Percentiles rank a stretch among this genome's conserved stretches.
These are phyloP conservation scores for Sitodiplosis mosellana DNA, from an alignment of 1,140 invertebrate species.

Conservation along the genomic window DNA sequence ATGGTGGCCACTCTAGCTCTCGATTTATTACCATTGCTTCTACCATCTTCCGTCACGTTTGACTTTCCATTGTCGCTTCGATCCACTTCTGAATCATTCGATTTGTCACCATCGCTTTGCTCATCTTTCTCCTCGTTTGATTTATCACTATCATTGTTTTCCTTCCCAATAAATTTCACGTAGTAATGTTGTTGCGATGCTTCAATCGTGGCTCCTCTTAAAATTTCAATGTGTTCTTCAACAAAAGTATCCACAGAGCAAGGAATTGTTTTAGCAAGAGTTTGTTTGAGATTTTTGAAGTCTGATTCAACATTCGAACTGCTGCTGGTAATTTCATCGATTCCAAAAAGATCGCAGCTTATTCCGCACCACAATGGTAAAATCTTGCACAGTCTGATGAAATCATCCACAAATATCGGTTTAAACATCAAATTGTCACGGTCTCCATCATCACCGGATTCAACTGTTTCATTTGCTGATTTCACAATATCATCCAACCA, in stretches of 20 bases:
- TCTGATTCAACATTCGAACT: not conserved
- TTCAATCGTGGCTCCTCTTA: not conserved
- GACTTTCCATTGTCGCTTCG: too few relatives aligned
- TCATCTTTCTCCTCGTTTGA: too few relatives aligned
- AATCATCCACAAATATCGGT: not conserved
- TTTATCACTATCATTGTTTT: too few relatives aligned
- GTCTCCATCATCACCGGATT: not conserved
- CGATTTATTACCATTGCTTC: too few relatives aligned
- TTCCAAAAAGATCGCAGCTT: not conserved
- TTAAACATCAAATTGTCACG: not conserved
- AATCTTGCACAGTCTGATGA: not conserved
- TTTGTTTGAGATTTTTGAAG: not conserved
- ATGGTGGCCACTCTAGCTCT: too few relatives aligned
- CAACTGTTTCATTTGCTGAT: too few relatives aligned
- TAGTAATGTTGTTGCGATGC: not conserved
- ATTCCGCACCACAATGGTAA: not conserved
- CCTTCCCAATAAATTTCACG: too few relatives aligned
- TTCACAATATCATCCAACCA: too few relatives aligned
- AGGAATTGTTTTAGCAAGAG: not conserved
- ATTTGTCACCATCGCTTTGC: too few relatives aligned
- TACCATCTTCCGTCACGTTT: too few relatives aligned
- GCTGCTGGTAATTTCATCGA: not conserved
- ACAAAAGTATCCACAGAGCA: not conserved
- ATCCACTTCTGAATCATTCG: too few relatives aligned
- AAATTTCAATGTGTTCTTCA: not conserved